Conservation (phyloP, 2,113 vertebrate species). For the Brachirus orientalis region DNA sequence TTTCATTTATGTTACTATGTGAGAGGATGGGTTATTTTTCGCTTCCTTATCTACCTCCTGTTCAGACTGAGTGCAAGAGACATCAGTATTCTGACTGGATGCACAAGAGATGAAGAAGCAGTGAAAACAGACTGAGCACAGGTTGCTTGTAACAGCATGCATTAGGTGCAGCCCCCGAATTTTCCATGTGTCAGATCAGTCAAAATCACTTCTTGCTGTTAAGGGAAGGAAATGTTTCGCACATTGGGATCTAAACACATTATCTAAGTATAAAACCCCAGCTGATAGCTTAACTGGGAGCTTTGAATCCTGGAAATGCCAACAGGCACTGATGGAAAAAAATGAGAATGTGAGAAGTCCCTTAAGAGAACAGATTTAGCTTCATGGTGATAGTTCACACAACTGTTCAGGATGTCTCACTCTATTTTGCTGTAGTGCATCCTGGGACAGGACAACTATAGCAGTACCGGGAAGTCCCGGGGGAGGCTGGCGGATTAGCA, state of each 20-base stretch:
- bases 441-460: conserved; percentile 70
- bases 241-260: conserved; percentile 34
- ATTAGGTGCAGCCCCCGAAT: conserved; percentile 29
- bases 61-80: conserved; percentile 53
- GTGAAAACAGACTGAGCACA: conserved; percentile 44
- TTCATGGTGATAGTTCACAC: conserved; percentile 56
- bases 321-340: conserved; percentile 29
- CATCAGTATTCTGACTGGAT: conserved; percentile 6
- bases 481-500: conserved; percentile 75
- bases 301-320: conserved; percentile 26
- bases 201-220: conserved; percentile 33
- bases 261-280: conserved; percentile 32
- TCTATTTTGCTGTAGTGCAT: conserved; percentile 66
- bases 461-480: conserved; percentile 48
- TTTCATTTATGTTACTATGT: conserved; percentile 22
- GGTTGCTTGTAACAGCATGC: conserved; percentile 49
- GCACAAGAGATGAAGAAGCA: conserved; percentile 48
- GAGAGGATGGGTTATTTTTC: conserved; percentile 44
- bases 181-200: conserved; percentile 43
- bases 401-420: conserved; percentile 50
- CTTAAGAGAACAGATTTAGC: conserved; percentile 66
- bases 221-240: conserved; percentile 25
- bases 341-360: conserved; percentile 46
- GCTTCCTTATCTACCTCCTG: conserved; percentile 38
- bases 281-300: conserved; percentile 32